These are phyloP conservation scores for Arvicanthis niloticus DNA, from an alignment of 2,113 vertebrate genomes.

Conservation along the genomic window DNA sequence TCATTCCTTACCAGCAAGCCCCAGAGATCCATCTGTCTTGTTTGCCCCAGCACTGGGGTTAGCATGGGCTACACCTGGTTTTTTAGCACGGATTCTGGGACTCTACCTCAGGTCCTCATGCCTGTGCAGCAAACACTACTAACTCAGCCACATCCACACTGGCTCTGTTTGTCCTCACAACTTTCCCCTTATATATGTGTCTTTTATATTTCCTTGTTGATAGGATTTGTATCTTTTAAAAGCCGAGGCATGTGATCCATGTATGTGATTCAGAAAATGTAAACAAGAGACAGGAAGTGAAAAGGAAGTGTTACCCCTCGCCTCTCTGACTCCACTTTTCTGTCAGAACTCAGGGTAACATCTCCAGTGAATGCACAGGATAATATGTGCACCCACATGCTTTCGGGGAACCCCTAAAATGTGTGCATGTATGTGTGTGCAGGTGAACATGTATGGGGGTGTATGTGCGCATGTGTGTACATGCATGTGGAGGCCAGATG, in stretches of 20 bases:
- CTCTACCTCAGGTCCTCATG: neutral
- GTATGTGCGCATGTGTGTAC: neutral
- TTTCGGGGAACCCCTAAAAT: neutral
- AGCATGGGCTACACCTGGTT: neutral
- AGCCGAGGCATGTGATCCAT: neutral
- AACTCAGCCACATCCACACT: neutral
- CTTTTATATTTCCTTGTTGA: neutral
- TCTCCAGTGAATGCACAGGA: accelerated
- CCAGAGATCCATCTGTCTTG: neutral
- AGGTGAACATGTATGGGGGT: neutral
- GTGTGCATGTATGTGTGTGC: too few relatives aligned
- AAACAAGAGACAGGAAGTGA: neutral
- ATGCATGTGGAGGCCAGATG: neutral
- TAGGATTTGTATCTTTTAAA: neutral
- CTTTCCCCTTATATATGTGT: neutral
- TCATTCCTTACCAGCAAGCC: neutral
- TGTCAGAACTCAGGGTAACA: accelerated
- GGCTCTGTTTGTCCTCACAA: neutral
- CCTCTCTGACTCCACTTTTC: accelerated
- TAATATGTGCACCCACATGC: neutral
- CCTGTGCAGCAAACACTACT: neutral
- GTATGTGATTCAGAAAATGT: neutral
- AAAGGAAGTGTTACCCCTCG: neutral
- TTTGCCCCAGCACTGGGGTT: neutral
- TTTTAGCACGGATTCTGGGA: neutral